phyloP scores from a whole-genome alignment of 2,113 vertebrate genomes.

The Burhinus bistriatus region DNA sequence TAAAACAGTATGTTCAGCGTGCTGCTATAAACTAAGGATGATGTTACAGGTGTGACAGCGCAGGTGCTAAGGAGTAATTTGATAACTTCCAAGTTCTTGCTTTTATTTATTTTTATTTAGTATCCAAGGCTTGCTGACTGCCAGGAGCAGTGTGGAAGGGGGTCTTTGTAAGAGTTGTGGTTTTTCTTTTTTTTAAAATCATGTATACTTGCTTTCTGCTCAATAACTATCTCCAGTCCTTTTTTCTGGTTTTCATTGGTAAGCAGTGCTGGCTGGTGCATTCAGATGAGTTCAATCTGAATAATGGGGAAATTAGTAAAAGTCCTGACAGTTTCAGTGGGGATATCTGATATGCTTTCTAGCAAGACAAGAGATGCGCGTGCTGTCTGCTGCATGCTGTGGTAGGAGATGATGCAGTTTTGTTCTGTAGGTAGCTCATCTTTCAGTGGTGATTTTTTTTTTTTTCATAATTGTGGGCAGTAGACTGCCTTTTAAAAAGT shows the following conservation, averaged over 20 bases:
- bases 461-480: not conserved
- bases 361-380: not conserved
- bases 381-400: not conserved
- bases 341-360: fast-evolving
- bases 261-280: not conserved
- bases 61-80: not conserved
- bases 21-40: not conserved
- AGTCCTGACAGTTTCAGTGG: not conserved
- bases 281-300: not conserved
- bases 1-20: not conserved
- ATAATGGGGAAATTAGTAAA: not conserved
- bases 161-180: not conserved
- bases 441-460: not conserved
- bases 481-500: not conserved
- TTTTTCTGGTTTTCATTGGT: not conserved
- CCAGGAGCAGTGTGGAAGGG: not conserved
- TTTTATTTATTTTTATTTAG: not conserved
- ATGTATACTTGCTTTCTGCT: not conserved
- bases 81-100: not conserved
- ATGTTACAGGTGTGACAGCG: not conserved
- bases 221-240: not conserved
- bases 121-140: not conserved
- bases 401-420: not conserved
- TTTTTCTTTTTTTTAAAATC: not conserved
- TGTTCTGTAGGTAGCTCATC: not conserved